Percentiles rank a stretch among this genome's conserved stretches.
Evolutionary conservation across 2,888 invertebrate species (phyloP).

Genomic region (Thera obeliscata): DNA sequence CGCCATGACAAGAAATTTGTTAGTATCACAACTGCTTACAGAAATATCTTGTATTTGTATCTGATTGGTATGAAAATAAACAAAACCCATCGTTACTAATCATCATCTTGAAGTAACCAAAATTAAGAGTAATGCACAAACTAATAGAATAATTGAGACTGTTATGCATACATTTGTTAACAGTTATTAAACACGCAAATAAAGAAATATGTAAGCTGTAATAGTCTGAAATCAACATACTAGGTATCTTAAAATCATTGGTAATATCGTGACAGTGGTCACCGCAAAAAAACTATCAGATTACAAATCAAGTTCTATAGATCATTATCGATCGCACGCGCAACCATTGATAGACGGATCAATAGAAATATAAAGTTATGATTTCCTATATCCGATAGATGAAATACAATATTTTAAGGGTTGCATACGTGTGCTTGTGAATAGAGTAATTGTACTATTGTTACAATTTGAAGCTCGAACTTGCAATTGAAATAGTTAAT

Average conservation of each 20-base stretch:
- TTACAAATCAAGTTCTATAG: conserved; percentile 64
- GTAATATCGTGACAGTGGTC: conserved; percentile 48
- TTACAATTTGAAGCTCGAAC: conserved; percentile 37
- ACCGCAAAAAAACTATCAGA: conserved; percentile 65
- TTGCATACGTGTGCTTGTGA: conserved; percentile 48
- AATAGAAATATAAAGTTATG: conserved; percentile 67
- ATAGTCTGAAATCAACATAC: background rate
- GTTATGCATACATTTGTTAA: background rate
- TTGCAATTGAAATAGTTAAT: conserved; percentile 12
- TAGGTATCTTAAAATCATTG: background rate
- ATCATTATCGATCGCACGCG: conserved; percentile 73
- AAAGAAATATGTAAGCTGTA: background rate
- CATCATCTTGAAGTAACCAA: too few species aligned
- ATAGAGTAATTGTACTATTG: conserved; percentile 60
- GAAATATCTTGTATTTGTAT: too few species aligned
- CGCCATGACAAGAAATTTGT: too few species aligned
- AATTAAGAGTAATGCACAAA: background rate
- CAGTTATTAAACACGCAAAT: conserved; percentile 1
- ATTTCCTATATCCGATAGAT: conserved; percentile 57
- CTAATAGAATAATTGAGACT: background rate
- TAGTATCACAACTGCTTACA: too few species aligned
- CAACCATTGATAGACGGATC: conserved; percentile 63
- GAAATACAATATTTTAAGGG: conserved; percentile 79
- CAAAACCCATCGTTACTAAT: too few species aligned
- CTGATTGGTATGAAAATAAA: too few species aligned